These are phyloP conservation scores for Hycleus phaleratus DNA, from an alignment of 1,140 invertebrate species.

Conservation along the genomic window DNA sequence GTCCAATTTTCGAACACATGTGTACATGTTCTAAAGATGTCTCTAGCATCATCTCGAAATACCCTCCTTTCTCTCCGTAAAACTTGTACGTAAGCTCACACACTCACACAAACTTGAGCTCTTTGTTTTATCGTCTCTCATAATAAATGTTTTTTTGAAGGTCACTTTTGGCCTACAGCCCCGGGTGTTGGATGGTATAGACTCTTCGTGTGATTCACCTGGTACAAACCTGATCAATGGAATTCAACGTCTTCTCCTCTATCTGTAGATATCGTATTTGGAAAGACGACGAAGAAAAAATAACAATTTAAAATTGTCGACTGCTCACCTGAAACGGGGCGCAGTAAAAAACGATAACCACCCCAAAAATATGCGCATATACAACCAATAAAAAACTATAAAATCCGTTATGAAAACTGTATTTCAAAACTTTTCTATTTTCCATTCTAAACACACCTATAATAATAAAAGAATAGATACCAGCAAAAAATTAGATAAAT, in stretches of 20 bases:
- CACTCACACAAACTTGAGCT: neutral
- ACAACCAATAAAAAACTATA: neutral
- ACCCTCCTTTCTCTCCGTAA: too few relatives aligned
- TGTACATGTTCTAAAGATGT: too few relatives aligned
- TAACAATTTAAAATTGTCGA: neutral
- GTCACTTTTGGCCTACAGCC: constrained; percentile 34
- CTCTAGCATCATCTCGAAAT: too few relatives aligned
- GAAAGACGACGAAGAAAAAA: neutral
- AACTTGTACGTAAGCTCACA: neutral
- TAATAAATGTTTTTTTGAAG: constrained; percentile 30
- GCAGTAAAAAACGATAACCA: neutral
- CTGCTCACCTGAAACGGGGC: too few relatives aligned
- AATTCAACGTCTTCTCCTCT: constrained; percentile 15
- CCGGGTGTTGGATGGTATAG: constrained; percentile 19
- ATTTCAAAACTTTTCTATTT: constrained; percentile 1
- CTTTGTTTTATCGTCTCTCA: constrained; percentile 19
- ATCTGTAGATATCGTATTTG: neutral
- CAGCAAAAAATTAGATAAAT: neutral
- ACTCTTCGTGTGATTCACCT: constrained; percentile 23
- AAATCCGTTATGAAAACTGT: constrained; percentile 9
- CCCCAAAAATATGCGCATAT: constrained; percentile 6
- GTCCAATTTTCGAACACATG: too few relatives aligned
- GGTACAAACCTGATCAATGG: constrained; percentile 30
- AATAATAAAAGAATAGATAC: too few relatives aligned
- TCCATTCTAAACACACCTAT: too few relatives aligned